A percentile compares a stretch with the other conserved stretches of the same genome.
Evolutionary conservation across 2,888 invertebrate genomes (phyloP).

Genomic region (Hololepta plana): DNA sequence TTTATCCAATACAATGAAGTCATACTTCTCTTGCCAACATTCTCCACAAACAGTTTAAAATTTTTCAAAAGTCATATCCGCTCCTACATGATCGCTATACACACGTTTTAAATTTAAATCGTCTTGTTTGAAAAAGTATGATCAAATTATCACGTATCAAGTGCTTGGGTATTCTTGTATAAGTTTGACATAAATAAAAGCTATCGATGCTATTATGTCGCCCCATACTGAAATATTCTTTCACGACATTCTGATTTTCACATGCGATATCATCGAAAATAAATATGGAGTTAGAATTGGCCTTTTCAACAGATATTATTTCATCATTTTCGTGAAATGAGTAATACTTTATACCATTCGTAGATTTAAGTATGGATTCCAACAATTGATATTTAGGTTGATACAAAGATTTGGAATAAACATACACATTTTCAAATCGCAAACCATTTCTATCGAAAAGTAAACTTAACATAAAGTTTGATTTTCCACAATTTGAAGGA

Average conservation of each 20-base stretch:
- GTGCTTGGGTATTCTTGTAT: constrained; percentile 17
- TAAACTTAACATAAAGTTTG: constrained; percentile 16
- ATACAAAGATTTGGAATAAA: constrained; percentile 13
- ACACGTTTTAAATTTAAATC: constrained; percentile 15
- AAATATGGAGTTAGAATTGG: constrained; percentile 14
- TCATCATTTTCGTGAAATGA: constrained; percentile 5
- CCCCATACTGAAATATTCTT: constrained; percentile 15
- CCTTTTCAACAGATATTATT: constrained; percentile 7
- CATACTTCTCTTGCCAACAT: constrained; percentile 7
- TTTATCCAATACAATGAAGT: constrained; percentile 9
- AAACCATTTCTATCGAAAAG: constrained; percentile 16
- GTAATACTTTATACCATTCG: constrained; percentile 10
- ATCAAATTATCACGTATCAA: constrained; percentile 17
- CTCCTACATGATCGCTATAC: constrained; percentile 7
- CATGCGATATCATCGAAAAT: constrained; percentile 20
- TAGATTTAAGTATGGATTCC: constrained; percentile 8
- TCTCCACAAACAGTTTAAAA: constrained; percentile 7
- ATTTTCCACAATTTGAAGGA: constrained; percentile 18
- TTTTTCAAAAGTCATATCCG: constrained; percentile 7
- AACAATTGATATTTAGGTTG: constrained; percentile 10
- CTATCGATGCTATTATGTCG: constrained; percentile 15
- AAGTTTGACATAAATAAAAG: constrained; percentile 17
- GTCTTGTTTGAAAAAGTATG: constrained; percentile 17
- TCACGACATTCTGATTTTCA: constrained; percentile 13
- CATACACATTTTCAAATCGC: constrained; percentile 18